Conservation (phyloP, 2,113 vertebrate species). For the Amblyopsis rosae region DNA sequence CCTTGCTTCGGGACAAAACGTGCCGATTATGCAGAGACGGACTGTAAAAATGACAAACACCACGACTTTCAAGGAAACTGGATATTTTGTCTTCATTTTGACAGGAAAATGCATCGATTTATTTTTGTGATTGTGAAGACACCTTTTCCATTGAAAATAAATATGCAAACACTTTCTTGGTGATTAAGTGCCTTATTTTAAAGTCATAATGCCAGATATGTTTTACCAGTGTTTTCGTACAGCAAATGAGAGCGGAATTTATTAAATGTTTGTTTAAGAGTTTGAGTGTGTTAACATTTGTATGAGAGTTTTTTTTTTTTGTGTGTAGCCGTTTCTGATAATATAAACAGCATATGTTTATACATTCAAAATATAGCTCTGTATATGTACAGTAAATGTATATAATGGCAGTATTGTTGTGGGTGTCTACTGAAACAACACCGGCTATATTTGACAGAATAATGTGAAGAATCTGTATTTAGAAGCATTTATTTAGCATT, state of each 20-base stretch:
- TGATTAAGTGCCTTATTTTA: slow-evolving; percentile 3
- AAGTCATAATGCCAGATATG: slow-evolving; percentile 19
- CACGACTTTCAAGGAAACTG: slow-evolving; percentile 24
- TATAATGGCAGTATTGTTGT: slow-evolving; percentile 25
- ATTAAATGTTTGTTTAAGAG: slow-evolving; percentile 27
- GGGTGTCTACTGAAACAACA: not conserved
- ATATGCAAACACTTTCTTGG: not conserved
- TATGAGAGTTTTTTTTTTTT: slow-evolving; percentile 35
- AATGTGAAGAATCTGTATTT: slow-evolving; percentile 33
- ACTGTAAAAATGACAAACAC: slow-evolving; percentile 24
- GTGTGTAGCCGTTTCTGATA: slow-evolving; percentile 31
- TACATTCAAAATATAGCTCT: slow-evolving; percentile 24
- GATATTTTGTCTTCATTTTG: slow-evolving; percentile 42
- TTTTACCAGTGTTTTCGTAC: slow-evolving; percentile 17
- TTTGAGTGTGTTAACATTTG: slow-evolving; percentile 47
- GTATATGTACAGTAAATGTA: slow-evolving; percentile 50
- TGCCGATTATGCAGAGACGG: slow-evolving; percentile 31
- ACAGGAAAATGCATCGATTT: slow-evolving; percentile 15
- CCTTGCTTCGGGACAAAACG: slow-evolving; percentile 36
- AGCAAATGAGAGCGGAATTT: slow-evolving; percentile 25
- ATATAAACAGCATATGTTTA: slow-evolving; percentile 47
- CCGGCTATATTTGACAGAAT: slow-evolving; percentile 3
- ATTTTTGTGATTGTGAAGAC: slow-evolving; percentile 1
- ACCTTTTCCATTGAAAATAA: not conserved
- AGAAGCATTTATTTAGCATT: slow-evolving; percentile 20